Percentiles rank a stretch among this genome's conserved stretches.
phyloP scores from a whole-genome alignment of 1,140 invertebrate genomes.

The Penaeus japonicus region DNA sequence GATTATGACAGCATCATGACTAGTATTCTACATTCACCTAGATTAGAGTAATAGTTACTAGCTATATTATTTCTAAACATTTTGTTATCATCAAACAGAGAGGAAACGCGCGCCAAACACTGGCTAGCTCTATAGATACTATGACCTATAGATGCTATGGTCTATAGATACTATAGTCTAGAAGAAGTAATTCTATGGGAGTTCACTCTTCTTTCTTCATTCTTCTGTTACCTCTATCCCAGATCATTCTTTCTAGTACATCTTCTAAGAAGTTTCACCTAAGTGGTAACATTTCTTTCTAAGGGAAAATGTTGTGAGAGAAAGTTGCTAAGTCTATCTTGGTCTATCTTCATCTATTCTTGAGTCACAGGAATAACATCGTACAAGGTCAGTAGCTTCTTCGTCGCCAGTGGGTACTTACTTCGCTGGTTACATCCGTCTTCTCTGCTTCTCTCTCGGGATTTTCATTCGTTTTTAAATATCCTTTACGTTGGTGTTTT shows the following conservation, averaged over 20 bases:
- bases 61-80: conserved; percentile 19
- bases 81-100: conserved; percentile 1
- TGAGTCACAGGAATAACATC: too few relatives aligned
- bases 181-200: background rate
- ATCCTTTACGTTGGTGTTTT: too few relatives aligned
- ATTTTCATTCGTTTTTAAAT: too few relatives aligned
- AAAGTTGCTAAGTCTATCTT: too few relatives aligned
- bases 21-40: conserved; percentile 47
- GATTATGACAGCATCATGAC: conserved; percentile 33
- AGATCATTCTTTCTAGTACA: conserved; percentile 29
- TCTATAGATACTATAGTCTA: background rate
- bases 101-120: conserved; percentile 1
- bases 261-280: background rate
- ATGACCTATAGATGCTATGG: conserved; percentile 25
- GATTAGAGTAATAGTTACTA: conserved; percentile 11
- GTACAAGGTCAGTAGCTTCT: too few relatives aligned
- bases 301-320: background rate
- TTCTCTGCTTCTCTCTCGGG: too few relatives aligned
- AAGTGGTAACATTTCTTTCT: background rate
- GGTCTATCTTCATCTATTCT: too few relatives aligned
- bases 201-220: conserved; percentile 24
- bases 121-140: conserved; percentile 37
- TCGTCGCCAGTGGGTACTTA: too few relatives aligned
- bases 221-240: conserved; percentile 25
- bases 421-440: too few relatives aligned